phyloP scores from a whole-genome alignment of 2,888 invertebrate species.

The Cataglyphis livida region DNA sequence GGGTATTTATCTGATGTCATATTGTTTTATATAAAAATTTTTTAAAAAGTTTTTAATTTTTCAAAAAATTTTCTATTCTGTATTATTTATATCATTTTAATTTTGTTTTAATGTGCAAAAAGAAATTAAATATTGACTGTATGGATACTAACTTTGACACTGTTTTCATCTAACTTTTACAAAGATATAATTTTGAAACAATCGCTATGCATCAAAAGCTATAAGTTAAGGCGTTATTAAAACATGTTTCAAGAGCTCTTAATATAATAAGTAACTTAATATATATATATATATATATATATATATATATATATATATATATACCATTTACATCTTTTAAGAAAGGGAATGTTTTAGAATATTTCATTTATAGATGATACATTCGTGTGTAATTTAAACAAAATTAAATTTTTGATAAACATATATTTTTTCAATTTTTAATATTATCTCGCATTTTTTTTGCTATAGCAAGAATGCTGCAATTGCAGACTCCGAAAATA shows the following conservation, averaged over 20 bases:
- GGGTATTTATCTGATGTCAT: background rate
- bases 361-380: background rate
- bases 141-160: background rate
- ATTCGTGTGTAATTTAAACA: background rate
- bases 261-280: background rate
- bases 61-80: background rate
- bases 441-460: conserved; percentile 35
- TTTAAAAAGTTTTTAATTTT: background rate
- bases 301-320: no score
- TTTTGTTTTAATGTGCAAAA: background rate
- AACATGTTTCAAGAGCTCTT: background rate
- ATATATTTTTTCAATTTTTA: background rate
- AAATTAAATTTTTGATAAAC: background rate
- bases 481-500: conserved; percentile 51
- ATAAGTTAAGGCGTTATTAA: background rate
- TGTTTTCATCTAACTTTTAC: background rate
- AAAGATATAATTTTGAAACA: background rate
- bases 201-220: conserved; percentile 20
- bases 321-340: background rate
- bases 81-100: background rate
- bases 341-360: background rate
- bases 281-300: no score
- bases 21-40: background rate
- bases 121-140: background rate
- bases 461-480: conserved; percentile 32